phyloP scores from a whole-genome alignment of 2,797 vertebrate genomes.

The Carduelis carduelis region DNA sequence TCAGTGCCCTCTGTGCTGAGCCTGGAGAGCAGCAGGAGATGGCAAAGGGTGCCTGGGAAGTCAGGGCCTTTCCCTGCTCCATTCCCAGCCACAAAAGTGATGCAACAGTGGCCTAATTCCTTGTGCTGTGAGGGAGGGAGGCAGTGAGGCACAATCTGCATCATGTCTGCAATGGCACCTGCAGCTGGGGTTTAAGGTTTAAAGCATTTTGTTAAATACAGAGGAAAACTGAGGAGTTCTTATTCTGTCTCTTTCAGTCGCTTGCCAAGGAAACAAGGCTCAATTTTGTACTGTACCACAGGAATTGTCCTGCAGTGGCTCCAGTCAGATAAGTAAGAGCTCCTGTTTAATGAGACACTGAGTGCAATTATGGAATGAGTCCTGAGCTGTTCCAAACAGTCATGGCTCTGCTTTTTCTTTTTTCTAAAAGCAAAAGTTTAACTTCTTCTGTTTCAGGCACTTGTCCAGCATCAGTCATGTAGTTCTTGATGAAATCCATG shows the following conservation, averaged over 20 bases:
- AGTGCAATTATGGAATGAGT: background rate
- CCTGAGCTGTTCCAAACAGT: background rate
- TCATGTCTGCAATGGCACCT: background rate
- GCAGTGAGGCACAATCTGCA: background rate
- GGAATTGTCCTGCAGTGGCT: constrained; percentile 99
- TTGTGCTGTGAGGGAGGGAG: background rate
- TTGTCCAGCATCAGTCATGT: constrained; percentile 91
- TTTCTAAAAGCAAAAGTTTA: background rate
- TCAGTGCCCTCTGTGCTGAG: background rate
- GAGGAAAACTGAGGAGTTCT: constrained; percentile 36
- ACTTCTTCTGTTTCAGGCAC: constrained; percentile 71
- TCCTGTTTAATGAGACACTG: background rate
- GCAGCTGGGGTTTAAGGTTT: background rate
- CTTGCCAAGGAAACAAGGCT: constrained; percentile 96
- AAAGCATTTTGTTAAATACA: background rate
- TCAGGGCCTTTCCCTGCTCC: background rate
- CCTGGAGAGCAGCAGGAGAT: background rate
- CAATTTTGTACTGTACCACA: constrained; percentile 95
- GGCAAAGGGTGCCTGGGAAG: background rate
- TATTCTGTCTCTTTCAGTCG: constrained; percentile 77
- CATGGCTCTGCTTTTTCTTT: background rate
- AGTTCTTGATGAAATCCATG: constrained; percentile 95
- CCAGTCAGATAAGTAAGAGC: constrained; percentile 92
- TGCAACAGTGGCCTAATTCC: background rate
- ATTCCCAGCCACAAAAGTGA: background rate